A percentile compares a stretch with the other conserved stretches of the same genome.
These are phyloP conservation scores for Neopipo cinnamomea DNA, from an alignment of 2,113 vertebrate genomes.

Conservation along the genomic window DNA sequence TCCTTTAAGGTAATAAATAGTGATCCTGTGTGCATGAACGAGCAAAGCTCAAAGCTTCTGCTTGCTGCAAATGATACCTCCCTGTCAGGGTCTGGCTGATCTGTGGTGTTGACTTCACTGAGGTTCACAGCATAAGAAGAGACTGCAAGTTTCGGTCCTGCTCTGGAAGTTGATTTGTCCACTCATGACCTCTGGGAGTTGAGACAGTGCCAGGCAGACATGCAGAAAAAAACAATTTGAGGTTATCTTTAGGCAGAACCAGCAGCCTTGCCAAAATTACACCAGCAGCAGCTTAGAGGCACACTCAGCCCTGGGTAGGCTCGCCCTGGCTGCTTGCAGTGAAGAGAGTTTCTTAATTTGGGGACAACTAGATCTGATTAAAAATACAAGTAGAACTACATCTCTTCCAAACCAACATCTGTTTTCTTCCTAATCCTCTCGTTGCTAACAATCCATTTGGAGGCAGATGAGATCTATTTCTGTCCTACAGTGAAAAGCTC, in stretches of 20 bases:
- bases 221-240: not conserved
- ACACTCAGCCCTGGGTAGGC: not conserved
- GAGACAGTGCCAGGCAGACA: not conserved
- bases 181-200: not conserved
- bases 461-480: constrained; percentile 11
- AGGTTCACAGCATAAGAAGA: not conserved
- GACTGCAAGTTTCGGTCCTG: not conserved
- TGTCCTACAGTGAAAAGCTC: not conserved
- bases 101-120: not conserved
- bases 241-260: not conserved
- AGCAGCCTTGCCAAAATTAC: not conserved
- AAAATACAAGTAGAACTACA: not conserved
- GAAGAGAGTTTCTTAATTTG: not conserved
- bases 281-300: not conserved
- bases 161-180: not conserved
- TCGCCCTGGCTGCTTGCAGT: not conserved
- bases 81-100: not conserved
- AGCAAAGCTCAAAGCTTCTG: not conserved
- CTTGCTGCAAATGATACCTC: not conserved
- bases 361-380: not conserved
- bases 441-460: not conserved
- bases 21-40: fast-evolving
- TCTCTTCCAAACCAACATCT: not conserved
- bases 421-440: constrained; percentile 24
- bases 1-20: not conserved